Evolutionary conservation across 2,888 invertebrate genomes (phyloP).

Genomic region (Gryllus longicercus): DNA sequence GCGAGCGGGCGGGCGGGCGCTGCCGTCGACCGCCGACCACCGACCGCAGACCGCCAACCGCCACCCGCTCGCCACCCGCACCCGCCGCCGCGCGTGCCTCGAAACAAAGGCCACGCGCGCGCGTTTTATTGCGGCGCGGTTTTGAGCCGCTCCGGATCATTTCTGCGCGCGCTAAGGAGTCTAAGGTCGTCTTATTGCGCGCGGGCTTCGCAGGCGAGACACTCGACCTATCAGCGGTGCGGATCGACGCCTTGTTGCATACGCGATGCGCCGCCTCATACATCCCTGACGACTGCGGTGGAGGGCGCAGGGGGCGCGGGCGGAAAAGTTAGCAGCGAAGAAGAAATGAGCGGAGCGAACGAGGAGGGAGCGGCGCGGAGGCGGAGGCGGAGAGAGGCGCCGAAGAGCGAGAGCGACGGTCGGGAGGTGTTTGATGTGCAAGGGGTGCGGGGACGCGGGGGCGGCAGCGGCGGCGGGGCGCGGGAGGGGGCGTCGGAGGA

Average conservation of each 20-base stretch:
- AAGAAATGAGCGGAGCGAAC: conserved; percentile 12
- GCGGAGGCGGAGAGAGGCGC: conserved; percentile 20
- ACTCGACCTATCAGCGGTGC: background rate
- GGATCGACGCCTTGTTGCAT: conserved; percentile 6
- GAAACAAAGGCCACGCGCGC: background rate
- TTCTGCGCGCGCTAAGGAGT: background rate
- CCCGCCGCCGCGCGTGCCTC: background rate
- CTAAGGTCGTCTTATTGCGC: background rate
- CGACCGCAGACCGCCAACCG: background rate
- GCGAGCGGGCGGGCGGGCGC: too few species aligned
- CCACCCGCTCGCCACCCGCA: background rate
- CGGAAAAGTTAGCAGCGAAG: conserved; percentile 6
- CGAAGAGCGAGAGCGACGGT: conserved; percentile 23
- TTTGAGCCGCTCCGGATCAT: background rate
- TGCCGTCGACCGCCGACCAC: background rate
- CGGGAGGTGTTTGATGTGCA: conserved; percentile 26
- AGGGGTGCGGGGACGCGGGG: conserved; percentile 23
- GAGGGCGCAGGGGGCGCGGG: conserved; percentile 36
- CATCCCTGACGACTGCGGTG: background rate
- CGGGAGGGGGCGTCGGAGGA: conserved; percentile 20
- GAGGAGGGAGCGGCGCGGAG: conserved; percentile 24
- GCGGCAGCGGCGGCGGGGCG: conserved; percentile 33
- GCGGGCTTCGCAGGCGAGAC: background rate
- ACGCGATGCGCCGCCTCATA: conserved; percentile 8
- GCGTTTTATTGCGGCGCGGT: background rate